Evolutionary conservation across 2,113 vertebrate genomes (phyloP), one percentile per base, ranked within the genome.

Genomic region (Hystrix brachyura): DNA sequence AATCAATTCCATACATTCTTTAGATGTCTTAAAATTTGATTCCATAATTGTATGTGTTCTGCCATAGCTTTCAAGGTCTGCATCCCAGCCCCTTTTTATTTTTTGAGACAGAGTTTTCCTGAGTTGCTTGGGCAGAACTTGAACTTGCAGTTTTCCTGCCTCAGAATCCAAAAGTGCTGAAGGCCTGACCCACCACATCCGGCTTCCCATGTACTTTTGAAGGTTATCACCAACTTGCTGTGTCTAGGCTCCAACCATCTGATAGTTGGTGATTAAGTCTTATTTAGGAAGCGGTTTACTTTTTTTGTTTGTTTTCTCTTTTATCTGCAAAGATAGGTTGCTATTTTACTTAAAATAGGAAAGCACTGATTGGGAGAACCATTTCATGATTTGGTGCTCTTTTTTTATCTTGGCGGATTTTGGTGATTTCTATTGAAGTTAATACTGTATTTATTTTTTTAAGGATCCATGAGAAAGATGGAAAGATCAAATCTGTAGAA

Each of bases 391-490:
- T 94, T 78, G 53, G 0, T 91, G 53, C 51, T 86, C 2, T 81
- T 96, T 95, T 76, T 91, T 12, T 88, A 59, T 64, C 82, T 90
- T 93, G 80, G 43, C 89, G 3, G 23, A 34, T 86, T 23, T 85
- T 92, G 29, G 17, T 93, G 3, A 67, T 96, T 96, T 86, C 79
- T 92, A 12, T 67, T 9, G 25, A 55, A 3, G 2, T 89, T 94
- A 97, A 95, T 64, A 81, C 9, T 95, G 43, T 14, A 55, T 96
- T 74, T 96, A 27, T 91, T 91, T 88, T 57, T 91, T 86, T 89
- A 94, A 99, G 99, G 95, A 99, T 99, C 94, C 98, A 99, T 19
- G 99, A 99, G 97, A 99, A 99, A 87, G 99, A 99, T 81, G 98
- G 99, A 92, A 99, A 99, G 98, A 98, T 99, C 57, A 99, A 98